A percentile compares a stretch with the other conserved stretches of the same genome.
Evolutionary conservation across 2,113 vertebrate species (phyloP).

Genomic region (Hiodon alosoides): DNA sequence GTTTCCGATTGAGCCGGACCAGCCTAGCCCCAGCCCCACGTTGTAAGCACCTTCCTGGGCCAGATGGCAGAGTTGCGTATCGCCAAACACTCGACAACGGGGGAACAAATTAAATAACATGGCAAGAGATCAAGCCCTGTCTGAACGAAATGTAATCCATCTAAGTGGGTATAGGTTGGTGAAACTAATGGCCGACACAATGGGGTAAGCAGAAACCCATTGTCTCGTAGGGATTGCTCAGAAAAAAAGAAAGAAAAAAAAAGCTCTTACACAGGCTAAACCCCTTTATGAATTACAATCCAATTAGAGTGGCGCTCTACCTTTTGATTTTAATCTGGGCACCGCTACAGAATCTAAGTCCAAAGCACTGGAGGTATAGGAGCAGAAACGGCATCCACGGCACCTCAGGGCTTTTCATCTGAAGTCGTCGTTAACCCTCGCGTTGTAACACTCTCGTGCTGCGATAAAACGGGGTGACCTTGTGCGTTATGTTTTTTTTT

Average conservation of each 20-base stretch:
- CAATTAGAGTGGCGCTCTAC: conserved; percentile 46
- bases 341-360: conserved; percentile 38
- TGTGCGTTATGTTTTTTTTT: conserved; percentile 34
- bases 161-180: conserved; percentile 37
- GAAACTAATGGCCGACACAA: conserved; percentile 33
- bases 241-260: conserved; percentile 12
- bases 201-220: conserved; percentile 35
- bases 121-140: conserved; percentile 48
- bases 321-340: conserved; percentile 47
- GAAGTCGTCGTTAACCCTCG: background rate
- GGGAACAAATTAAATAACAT: conserved; percentile 53
- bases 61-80: conserved; percentile 49
- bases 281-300: conserved; percentile 38
- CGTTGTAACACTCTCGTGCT: conserved; percentile 31
- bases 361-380: background rate
- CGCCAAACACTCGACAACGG: conserved; percentile 49
- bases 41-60: conserved; percentile 34
- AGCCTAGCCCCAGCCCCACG: conserved; percentile 25
- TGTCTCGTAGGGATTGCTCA: conserved; percentile 37
- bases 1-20: too few species aligned
- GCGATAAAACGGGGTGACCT: conserved; percentile 27
- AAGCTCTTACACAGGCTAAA: conserved; percentile 35
- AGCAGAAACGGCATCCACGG: conserved; percentile 27
- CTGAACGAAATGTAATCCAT: conserved; percentile 50
- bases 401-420: conserved; percentile 26